Base-by-base conservation (phyloP, 2,888 invertebrate genomes). In the Stenurella melanura region DNA sequence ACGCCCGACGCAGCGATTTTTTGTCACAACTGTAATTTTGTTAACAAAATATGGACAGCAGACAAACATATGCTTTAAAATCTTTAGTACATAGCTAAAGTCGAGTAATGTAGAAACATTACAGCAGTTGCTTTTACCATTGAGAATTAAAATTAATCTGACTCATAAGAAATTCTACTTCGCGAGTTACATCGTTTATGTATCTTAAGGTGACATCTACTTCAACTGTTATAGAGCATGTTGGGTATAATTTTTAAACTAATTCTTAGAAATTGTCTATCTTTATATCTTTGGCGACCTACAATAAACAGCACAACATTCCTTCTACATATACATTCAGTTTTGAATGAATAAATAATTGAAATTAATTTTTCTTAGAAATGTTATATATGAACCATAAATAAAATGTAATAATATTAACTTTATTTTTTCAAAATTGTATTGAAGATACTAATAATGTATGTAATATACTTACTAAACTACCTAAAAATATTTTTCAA, bases 201-300 rank as follows among this genome's bases (percentile, higher is more conserved):
- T 42, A 70, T 50, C 60, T 60, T 60, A 15, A 34, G 58, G 60
- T 70, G 60, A 70, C 42, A 70, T 70, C 58, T 60, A 70, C 58
- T 42, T 18, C 17, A 38, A 21, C 54, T 57, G 57, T 69, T 57
- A 66, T 30, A 34, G 58, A 68, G 34, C 69, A 18, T 30, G 58
- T 69, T 38, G 10, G 12, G 17, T 69, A 57, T 38, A 19, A 26
- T 69, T 70, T 72, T 61, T 26, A 54, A 30, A 50, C 12, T 42
- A 19, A 50, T 72, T 72, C 50, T 30, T 38, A 30, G 50, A 70
- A 70, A 58, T 21, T 26, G 63, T 21, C 19, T 61, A 70, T 50
- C 63, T 60, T 61, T 42, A 34, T 57, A 34, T 38, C 34, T 30
- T 34, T 30, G 30, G 19, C 30, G 18, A 30, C 34, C 11, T 18